phyloP scores from a whole-genome alignment of 2,888 invertebrate genomes.

The Machimus rusticus region DNA sequence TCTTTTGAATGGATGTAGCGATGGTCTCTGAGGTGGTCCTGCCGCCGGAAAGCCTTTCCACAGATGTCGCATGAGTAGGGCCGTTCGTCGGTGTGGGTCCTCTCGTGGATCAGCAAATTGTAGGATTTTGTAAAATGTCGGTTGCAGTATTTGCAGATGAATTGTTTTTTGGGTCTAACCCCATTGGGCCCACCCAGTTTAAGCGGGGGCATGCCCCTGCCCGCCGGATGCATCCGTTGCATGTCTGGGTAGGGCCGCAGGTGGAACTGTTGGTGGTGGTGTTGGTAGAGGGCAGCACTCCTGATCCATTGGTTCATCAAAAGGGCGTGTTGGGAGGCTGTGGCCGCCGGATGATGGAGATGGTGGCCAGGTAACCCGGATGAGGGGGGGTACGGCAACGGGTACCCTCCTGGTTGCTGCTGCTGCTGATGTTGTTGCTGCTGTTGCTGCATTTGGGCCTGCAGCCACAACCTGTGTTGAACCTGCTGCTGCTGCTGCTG shows the following conservation, averaged over 20 bases:
- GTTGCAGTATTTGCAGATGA: slow-evolving; percentile 97
- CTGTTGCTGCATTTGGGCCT: slow-evolving; percentile 49
- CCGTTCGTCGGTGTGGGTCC: slow-evolving; percentile 96
- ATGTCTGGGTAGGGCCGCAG: slow-evolving; percentile 65
- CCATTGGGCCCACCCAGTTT: slow-evolving; percentile 68
- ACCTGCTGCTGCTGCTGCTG: slow-evolving; percentile 18
- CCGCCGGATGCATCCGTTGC: slow-evolving; percentile 64
- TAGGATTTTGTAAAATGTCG: slow-evolving; percentile 98
- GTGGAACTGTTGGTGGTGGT: slow-evolving; percentile 53
- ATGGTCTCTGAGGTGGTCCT: slow-evolving; percentile 92
- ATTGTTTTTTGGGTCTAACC: slow-evolving; percentile 80
- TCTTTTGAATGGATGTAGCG: slow-evolving; percentile 98
- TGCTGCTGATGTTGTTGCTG: slow-evolving; percentile 47
- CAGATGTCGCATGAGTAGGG: slow-evolving; percentile 97
- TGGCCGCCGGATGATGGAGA: slow-evolving; percentile 62
- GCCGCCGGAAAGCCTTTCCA: slow-evolving; percentile 93
- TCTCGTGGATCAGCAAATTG: slow-evolving; percentile 95
- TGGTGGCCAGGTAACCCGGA: slow-evolving; percentile 51
- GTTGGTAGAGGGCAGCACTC: slow-evolving; percentile 74
- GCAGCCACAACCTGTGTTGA: slow-evolving; percentile 12
- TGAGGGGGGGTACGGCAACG: slow-evolving; percentile 52
- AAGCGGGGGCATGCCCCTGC: slow-evolving; percentile 66
- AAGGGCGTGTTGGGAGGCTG: slow-evolving; percentile 66
- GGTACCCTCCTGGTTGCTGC: slow-evolving; percentile 18
- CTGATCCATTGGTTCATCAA: slow-evolving; percentile 79